phyloP scores from a whole-genome alignment of 2,888 invertebrate genomes.

The Synergus umbraculus region DNA sequence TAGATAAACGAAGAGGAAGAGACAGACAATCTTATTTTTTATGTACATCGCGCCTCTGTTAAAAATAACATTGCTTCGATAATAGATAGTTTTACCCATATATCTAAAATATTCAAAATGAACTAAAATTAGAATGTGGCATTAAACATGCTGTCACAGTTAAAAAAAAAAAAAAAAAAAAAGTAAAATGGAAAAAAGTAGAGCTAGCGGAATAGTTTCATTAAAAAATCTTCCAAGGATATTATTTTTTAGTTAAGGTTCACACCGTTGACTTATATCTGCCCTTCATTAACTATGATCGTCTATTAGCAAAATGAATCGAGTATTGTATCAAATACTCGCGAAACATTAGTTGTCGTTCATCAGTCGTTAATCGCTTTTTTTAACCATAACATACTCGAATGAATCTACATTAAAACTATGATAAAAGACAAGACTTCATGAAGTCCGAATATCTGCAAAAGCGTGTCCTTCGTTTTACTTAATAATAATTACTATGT shows the following conservation, averaged over 20 bases:
- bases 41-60: constrained; percentile 47
- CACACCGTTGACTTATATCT: background rate
- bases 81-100: background rate
- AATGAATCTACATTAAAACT: constrained; percentile 41
- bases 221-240: background rate
- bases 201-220: background rate
- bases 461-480: constrained; percentile 29
- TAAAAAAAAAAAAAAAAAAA: constrained; percentile 24
- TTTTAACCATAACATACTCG: background rate
- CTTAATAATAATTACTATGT: constrained; percentile 43
- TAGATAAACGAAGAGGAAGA: constrained; percentile 50
- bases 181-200: constrained; percentile 3
- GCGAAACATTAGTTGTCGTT: background rate
- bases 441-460: constrained; percentile 34
- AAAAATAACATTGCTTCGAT: constrained; percentile 55
- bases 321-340: constrained; percentile 18
- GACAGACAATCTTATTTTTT: constrained; percentile 56
- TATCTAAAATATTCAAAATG: constrained; percentile 29
- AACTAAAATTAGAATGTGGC: constrained; percentile 34
- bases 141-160: background rate
- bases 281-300: background rate
- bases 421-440: constrained; percentile 32
- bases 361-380: background rate
- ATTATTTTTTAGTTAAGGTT: background rate
- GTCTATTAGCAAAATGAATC: constrained; percentile 20